A percentile compares a stretch with the other conserved stretches of the same genome.
Conservation (phyloP, 2,113 vertebrate species). For the Rhodinocichla rosea region DNA sequence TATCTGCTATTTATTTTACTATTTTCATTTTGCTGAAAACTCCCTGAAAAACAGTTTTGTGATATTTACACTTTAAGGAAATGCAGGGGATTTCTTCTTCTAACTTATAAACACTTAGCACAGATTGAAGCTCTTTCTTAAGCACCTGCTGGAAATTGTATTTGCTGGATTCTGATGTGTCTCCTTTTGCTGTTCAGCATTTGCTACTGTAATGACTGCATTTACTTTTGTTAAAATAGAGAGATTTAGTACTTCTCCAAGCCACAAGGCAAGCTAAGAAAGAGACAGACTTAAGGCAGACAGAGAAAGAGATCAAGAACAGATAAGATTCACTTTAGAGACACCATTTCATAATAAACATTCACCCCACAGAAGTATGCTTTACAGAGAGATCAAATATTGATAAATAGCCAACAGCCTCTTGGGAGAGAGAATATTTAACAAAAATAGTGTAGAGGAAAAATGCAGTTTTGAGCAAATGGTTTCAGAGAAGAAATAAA, state of each 20-base stretch:
- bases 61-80: not conserved
- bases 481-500: not conserved
- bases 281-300: not conserved
- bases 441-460: not conserved
- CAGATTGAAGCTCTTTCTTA: not conserved
- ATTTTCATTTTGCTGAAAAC: not conserved
- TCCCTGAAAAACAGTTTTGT: not conserved
- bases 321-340: not conserved
- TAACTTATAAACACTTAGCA: not conserved
- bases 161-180: not conserved
- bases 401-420: constrained; percentile 32
- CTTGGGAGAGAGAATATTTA: not conserved
- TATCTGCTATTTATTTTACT: not conserved
- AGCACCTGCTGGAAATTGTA: not conserved
- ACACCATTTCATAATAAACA: not conserved
- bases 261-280: not conserved
- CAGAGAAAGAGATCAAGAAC: not conserved
- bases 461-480: not conserved
- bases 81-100: not conserved
- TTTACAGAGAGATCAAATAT: constrained; percentile 45
- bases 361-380: not conserved
- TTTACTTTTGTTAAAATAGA: not conserved
- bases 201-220: not conserved
- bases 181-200: not conserved
- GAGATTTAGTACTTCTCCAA: not conserved